Percentiles rank a stretch among this genome's conserved stretches.
phyloP scores from a whole-genome alignment of 2,888 invertebrate species.

The Thyatira batis region DNA sequence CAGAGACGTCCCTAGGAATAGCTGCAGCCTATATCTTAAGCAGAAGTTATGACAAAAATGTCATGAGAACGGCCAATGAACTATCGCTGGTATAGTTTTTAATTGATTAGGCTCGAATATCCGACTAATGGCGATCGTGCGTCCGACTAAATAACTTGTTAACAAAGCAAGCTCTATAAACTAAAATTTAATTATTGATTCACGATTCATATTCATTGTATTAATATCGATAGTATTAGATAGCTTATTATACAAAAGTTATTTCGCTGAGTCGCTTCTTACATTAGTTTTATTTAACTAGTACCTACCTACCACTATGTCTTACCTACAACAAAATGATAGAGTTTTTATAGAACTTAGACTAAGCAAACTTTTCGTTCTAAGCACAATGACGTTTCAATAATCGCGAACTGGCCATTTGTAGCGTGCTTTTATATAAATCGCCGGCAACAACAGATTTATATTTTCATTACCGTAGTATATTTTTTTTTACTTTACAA shows the following conservation, averaged over 20 bases:
- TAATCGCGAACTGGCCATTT: slow-evolving; percentile 13
- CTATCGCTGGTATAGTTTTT: slow-evolving; percentile 47
- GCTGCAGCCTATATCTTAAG: slow-evolving; percentile 49
- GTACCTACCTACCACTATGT: too few species aligned
- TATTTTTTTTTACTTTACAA: slow-evolving; percentile 57
- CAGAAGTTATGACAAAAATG: slow-evolving; percentile 76
- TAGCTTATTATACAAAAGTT: neutral
- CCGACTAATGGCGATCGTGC: slow-evolving; percentile 56
- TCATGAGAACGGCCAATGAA: slow-evolving; percentile 67
- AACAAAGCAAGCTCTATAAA: slow-evolving; percentile 38
- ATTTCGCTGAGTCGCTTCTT: neutral
- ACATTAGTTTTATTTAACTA: neutral
- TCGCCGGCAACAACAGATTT: slow-evolving; percentile 34
- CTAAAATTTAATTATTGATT: slow-evolving; percentile 48
- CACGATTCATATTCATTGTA: slow-evolving; percentile 33
- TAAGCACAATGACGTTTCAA: neutral
- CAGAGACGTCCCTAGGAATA: slow-evolving; percentile 52
- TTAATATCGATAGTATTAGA: neutral
- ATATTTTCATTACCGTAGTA: slow-evolving; percentile 62
- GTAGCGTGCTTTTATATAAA: slow-evolving; percentile 16
- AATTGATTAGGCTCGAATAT: slow-evolving; percentile 51
- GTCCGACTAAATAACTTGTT: slow-evolving; percentile 52
- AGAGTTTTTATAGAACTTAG: too few species aligned
- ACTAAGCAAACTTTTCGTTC: too few species aligned
- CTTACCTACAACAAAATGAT: too few species aligned